Evolutionary conservation across 2,113 vertebrate species (phyloP).

Genomic region (Picathartes gymnocephalus): DNA sequence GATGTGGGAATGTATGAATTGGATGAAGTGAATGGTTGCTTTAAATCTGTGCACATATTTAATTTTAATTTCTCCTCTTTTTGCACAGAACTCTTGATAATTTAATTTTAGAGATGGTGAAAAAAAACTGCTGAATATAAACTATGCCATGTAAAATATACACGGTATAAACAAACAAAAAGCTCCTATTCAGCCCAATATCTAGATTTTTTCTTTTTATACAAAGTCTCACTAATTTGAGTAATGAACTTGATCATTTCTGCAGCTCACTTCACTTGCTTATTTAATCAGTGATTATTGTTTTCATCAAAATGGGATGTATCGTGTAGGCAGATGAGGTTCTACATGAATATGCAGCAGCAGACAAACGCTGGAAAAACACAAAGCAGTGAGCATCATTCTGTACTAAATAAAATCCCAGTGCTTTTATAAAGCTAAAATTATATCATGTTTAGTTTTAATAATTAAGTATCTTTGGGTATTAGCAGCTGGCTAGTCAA

Average conservation of each 20-base stretch:
- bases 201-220: background rate
- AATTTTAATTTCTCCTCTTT: background rate
- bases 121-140: background rate
- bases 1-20: background rate
- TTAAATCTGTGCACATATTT: background rate
- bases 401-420: conserved; percentile 21
- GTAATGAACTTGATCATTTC: conserved; percentile 47
- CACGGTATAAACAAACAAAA: background rate
- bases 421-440: conserved; percentile 46
- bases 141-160: background rate
- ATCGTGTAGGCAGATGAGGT: background rate
- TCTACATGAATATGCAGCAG: conserved; percentile 46
- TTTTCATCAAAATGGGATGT: conserved; percentile 52
- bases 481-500: conserved; percentile 18
- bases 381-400: background rate
- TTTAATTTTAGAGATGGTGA: background rate
- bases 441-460: conserved; percentile 25
- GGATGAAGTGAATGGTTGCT: background rate
- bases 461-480: conserved; percentile 48
- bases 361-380: background rate
- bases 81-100: background rate
- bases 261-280: conserved; percentile 21
- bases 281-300: conserved; percentile 65
- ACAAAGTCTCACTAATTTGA: conserved; percentile 20
- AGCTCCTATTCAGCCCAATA: background rate